These are phyloP conservation scores for Drosophila monieri DNA, from an alignment of 2,888 invertebrate species.

Conservation along the genomic window DNA sequence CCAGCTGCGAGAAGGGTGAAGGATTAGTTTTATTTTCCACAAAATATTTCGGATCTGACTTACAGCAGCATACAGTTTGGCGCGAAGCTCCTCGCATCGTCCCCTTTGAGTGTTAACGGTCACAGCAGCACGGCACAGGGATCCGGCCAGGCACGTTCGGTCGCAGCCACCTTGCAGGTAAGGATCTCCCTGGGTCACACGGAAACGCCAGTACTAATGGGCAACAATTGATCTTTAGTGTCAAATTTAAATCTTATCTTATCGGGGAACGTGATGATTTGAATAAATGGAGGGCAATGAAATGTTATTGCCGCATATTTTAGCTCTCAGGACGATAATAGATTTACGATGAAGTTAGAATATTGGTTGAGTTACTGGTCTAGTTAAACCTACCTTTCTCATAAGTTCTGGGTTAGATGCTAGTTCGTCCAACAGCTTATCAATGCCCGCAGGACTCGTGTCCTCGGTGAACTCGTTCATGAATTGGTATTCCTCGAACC, in stretches of 20 bases:
- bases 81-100: slow-evolving; percentile 70
- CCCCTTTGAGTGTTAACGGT: slow-evolving; percentile 68
- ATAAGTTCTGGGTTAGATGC: slow-evolving; percentile 75
- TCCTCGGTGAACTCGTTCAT: slow-evolving; percentile 88
- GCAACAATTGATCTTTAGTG: background rate
- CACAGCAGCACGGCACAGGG: slow-evolving; percentile 73
- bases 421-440: slow-evolving; percentile 86
- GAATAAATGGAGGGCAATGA: background rate
- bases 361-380: background rate
- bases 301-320: background rate
- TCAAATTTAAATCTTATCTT: background rate
- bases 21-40: background rate
- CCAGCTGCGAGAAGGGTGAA: slow-evolving; percentile 49
- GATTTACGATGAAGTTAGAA: background rate
- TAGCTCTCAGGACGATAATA: background rate
- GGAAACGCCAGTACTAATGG: slow-evolving; percentile 68
- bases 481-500: slow-evolving; percentile 91
- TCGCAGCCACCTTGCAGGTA: slow-evolving; percentile 71
- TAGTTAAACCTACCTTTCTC: slow-evolving; percentile 60
- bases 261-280: background rate
- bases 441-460: slow-evolving; percentile 87
- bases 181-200: slow-evolving; percentile 74
- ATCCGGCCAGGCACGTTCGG: slow-evolving; percentile 63
- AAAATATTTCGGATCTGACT: slow-evolving; percentile 27
- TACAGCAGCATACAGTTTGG: slow-evolving; percentile 63